A percentile compares a stretch with the other conserved stretches of the same genome.
These are phyloP conservation scores for Pantelozetes paolii DNA, from an alignment of 2,888 invertebrate species.

Conservation along the genomic window DNA sequence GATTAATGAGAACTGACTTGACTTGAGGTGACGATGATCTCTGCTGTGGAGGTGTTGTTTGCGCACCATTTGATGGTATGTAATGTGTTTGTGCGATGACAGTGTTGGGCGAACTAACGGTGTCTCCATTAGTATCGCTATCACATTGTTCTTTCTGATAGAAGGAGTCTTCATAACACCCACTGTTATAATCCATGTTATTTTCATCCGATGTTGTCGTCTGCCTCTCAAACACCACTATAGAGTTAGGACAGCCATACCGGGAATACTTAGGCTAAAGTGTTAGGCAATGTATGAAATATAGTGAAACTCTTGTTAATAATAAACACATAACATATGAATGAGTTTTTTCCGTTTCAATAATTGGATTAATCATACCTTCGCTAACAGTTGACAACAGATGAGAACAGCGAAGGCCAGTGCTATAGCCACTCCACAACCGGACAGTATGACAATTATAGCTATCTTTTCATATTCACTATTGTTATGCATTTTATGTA, in stretches of 20 bases:
- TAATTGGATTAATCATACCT: too few species aligned
- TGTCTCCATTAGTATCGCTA: slow-evolving; percentile 30
- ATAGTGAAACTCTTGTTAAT: too few species aligned
- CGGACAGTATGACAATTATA: slow-evolving; percentile 34
- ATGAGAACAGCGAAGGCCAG: slow-evolving; percentile 33
- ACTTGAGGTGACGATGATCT: slow-evolving; percentile 26
- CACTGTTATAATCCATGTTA: slow-evolving; percentile 36
- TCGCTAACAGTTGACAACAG: slow-evolving; percentile 36
- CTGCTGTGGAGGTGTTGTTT: background rate
- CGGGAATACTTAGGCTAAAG: slow-evolving; percentile 16
- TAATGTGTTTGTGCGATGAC: slow-evolving; percentile 25
- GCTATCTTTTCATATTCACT: slow-evolving; percentile 37
- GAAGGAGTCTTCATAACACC: slow-evolving; percentile 33
- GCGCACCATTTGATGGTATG: slow-evolving; percentile 8
- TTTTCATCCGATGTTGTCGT: slow-evolving; percentile 38
- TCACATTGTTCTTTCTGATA: slow-evolving; percentile 19
- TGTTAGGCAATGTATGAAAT: too few species aligned
- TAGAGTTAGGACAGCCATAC: slow-evolving; percentile 12
- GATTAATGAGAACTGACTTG: background rate
- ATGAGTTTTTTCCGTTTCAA: too few species aligned
- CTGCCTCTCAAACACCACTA: slow-evolving; percentile 33
- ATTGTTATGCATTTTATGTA: slow-evolving; percentile 20
- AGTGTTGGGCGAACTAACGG: slow-evolving; percentile 27
- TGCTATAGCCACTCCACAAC: slow-evolving; percentile 39
- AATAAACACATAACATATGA: too few species aligned